A percentile compares a stretch with the other conserved stretches of the same genome.
Evolutionary conservation across 1,140 invertebrate species (phyloP).

Genomic region (Eupeodes corollae): DNA sequence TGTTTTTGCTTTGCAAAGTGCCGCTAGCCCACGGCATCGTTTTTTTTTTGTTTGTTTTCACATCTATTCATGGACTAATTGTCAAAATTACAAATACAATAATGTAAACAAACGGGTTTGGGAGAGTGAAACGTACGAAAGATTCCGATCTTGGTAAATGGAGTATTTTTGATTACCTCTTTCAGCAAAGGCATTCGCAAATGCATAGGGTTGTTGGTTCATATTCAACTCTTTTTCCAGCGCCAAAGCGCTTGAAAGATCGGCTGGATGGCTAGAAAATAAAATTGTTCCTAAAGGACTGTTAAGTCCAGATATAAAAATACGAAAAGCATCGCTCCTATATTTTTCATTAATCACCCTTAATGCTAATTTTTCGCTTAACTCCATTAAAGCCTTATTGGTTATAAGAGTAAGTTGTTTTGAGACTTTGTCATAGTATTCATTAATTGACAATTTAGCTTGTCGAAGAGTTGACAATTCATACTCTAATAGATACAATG

Average conservation of each 20-base stretch:
- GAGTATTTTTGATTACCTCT: no score
- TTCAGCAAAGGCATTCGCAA: slow-evolving; percentile 4
- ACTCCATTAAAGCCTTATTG: slow-evolving; percentile 11
- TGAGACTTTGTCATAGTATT: slow-evolving; percentile 8
- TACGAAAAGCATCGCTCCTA: slow-evolving; percentile 1
- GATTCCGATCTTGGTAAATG: no score
- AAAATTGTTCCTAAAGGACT: neutral
- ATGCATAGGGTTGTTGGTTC: slow-evolving; percentile 7
- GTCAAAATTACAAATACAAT: no score
- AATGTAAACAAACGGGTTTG: no score
- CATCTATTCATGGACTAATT: no score
- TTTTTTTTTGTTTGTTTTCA: no score
- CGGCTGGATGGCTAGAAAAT: neutral
- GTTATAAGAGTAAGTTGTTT: slow-evolving; percentile 1
- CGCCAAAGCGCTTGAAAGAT: slow-evolving; percentile 5
- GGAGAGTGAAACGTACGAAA: no score
- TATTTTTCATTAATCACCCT: slow-evolving; percentile 5
- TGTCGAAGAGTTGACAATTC: no score
- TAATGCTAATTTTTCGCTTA: neutral
- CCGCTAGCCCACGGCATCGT: no score
- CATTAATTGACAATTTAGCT: no score
- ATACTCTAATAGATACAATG: no score
- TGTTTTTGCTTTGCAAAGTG: no score
- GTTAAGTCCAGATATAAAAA: slow-evolving; percentile 3
- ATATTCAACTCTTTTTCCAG: slow-evolving; percentile 7